phyloP scores from a whole-genome alignment of 2,113 vertebrate species.

The Origma solitaria region DNA sequence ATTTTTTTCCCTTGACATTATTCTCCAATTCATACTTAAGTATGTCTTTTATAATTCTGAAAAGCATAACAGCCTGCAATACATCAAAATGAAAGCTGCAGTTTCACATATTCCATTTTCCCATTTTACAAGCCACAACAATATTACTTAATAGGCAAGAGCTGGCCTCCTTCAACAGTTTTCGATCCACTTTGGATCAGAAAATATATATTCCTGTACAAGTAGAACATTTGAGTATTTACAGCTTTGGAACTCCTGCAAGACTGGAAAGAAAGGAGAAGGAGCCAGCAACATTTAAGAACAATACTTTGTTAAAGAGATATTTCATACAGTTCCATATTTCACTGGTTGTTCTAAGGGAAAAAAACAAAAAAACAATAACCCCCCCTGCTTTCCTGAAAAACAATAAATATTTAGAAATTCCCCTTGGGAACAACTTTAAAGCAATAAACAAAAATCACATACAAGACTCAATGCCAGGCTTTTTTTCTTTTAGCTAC shows the following conservation, averaged over 20 bases:
- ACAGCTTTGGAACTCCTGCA: background rate
- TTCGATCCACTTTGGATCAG: background rate
- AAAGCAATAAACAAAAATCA: background rate
- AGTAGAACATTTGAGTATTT: slow-evolving; percentile 16
- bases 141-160: slow-evolving; percentile 41
- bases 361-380: background rate
- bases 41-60: slow-evolving; percentile 49
- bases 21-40: slow-evolving; percentile 42
- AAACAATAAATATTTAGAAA: slow-evolving; percentile 21
- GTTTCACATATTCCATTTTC: background rate
- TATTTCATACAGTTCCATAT: background rate
- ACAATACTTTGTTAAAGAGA: background rate
- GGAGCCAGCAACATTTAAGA: background rate
- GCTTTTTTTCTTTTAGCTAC: background rate
- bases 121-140: slow-evolving; percentile 23
- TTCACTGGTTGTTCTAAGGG: background rate
- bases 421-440: background rate
- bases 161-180: background rate
- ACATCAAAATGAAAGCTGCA: slow-evolving; percentile 29
- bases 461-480: background rate
- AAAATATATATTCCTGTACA: background rate
- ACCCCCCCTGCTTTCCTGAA: background rate
- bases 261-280: background rate
- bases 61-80: slow-evolving; percentile 17
- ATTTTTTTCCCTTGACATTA: slow-evolving; percentile 16